These are phyloP conservation scores for Emydura subglobosa DNA, from an alignment of 2,113 vertebrate genomes.

Conservation along the genomic window DNA sequence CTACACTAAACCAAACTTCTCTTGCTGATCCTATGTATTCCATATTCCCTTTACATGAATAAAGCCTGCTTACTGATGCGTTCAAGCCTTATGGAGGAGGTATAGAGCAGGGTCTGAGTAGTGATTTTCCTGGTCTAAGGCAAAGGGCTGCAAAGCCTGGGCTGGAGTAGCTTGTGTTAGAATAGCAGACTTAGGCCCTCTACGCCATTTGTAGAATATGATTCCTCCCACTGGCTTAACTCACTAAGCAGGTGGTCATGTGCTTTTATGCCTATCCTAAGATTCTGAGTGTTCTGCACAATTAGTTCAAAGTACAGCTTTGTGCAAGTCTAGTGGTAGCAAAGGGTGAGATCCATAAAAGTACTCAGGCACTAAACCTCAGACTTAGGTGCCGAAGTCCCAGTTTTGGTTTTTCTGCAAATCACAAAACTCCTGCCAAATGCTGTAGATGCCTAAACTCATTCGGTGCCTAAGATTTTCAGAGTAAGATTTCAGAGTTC, in stretches of 20 bases:
- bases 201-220: not conserved
- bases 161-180: not conserved
- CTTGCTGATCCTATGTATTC: not conserved
- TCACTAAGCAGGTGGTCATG: not conserved
- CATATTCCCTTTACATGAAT: not conserved
- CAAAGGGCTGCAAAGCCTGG: not conserved
- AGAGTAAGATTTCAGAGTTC: not conserved
- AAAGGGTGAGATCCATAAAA: not conserved
- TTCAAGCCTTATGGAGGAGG: not conserved
- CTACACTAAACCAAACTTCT: not conserved
- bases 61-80: not conserved
- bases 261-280: not conserved
- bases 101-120: not conserved
- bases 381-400: not conserved
- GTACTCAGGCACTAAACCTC: not conserved
- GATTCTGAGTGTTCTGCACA: not conserved
- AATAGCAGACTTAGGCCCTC: not conserved
- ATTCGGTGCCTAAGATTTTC: not conserved
- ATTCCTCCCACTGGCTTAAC: not conserved
- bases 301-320: not conserved
- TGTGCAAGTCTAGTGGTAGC: not conserved
- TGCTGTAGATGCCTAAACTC: not conserved
- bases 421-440: not conserved
- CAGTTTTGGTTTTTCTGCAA: not conserved
- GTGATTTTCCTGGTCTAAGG: not conserved